Base-by-base conservation (phyloP, 2,113 vertebrate species). In the Electrona antarctica region DNA sequence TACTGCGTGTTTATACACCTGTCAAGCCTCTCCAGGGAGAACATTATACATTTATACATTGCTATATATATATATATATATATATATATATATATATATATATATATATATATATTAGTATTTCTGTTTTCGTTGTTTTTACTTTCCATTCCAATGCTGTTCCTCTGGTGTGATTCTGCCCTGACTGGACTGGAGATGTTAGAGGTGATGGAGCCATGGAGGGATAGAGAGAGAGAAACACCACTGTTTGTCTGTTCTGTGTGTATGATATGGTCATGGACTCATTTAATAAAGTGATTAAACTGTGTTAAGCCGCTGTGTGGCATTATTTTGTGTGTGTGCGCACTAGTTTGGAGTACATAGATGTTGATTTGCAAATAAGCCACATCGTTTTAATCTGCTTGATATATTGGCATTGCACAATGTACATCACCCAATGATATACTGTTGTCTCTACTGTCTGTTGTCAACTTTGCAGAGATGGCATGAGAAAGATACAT, bases 231-330 rank as follows among this genome's bases (percentile, higher is more conserved):
- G 56, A 71, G 60, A 69, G 55, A 76, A 56, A 64, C 41, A 58
- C 48, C 48, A 50, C 51, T 60, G 50, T 56, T 52, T 69, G 62
- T 73, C 50, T 56, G 59, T 69, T 90, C 33, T 41, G 87, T 85
- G 78, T 76, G 81, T 90, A 89, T 73, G 69, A 89, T 88, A 87
- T 90, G 77, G 78, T 85, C 81, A 87, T 90, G 77, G 78, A 86
- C 81, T 89, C 87, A 89, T 92, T 88, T 90, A 93, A 92, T 93
- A 93, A 92, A 93, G 87, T 90, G 90, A 88, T 91, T 85, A 91
- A 91, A 88, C 85, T 85, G 87, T 90, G 84, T 75, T 70, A 15
- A n/a, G 7, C 7, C 12, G 0, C 48, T 67, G 46, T 60, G 62
- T 8, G 1, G 4, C 15, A 3, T 12, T 54, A 9, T 28, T 21